phyloP scores from a whole-genome alignment of 2,797 vertebrate genomes.

The Carcharodon carcharias region DNA sequence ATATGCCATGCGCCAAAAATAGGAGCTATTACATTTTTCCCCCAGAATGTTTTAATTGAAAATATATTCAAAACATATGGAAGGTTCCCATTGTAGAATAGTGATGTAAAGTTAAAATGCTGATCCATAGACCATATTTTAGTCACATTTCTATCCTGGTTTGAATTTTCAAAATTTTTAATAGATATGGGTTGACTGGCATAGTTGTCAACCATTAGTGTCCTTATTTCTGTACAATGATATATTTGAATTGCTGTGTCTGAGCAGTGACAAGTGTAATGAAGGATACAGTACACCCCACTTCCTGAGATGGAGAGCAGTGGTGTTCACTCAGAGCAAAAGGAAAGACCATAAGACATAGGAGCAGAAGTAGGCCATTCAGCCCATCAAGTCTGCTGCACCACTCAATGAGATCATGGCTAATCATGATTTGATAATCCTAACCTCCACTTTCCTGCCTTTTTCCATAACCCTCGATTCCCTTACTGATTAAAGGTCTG shows the following conservation, averaged over 20 bases:
- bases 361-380: too few relatives aligned
- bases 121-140: neutral
- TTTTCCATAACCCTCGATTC: too few relatives aligned
- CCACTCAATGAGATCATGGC: too few relatives aligned
- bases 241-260: neutral
- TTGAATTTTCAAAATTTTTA: neutral
- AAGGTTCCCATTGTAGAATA: too few relatives aligned
- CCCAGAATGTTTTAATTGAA: neutral
- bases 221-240: neutral
- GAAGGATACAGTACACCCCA: neutral
- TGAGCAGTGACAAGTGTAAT: neutral
- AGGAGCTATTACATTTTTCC: too few relatives aligned
- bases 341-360: too few relatives aligned
- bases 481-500: too few relatives aligned
- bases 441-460: too few relatives aligned
- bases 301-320: neutral
- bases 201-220: neutral
- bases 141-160: neutral
- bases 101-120: neutral
- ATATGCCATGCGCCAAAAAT: too few relatives aligned
- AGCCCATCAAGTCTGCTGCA: too few relatives aligned
- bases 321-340: neutral
- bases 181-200: neutral
- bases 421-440: too few relatives aligned
- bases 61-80: too few relatives aligned